Percentiles rank a stretch among this genome's conserved stretches.
Evolutionary conservation across 1,140 invertebrate species (phyloP).

Genomic region (Nephotettix cincticeps): DNA sequence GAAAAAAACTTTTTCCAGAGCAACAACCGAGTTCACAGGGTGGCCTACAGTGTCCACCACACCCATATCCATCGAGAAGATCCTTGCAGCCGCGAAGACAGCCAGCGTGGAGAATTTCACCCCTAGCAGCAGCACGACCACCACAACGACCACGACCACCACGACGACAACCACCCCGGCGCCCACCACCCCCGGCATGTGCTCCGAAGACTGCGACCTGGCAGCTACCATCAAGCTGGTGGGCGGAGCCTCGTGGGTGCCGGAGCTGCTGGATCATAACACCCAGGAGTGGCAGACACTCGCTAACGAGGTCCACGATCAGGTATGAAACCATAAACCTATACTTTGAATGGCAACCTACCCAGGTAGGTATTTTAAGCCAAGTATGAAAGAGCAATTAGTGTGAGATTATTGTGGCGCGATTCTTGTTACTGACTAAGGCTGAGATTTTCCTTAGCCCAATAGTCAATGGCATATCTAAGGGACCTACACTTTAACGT

Average conservation of each 20-base stretch:
- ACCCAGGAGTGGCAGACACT: conserved; percentile 82
- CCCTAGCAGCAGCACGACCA: conserved; percentile 52
- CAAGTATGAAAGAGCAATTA: too few species aligned
- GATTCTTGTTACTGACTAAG: too few species aligned
- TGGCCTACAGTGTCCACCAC: conserved; percentile 84
- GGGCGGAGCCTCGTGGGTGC: conserved; percentile 76
- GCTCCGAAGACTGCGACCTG: conserved; percentile 72
- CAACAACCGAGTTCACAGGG: conserved; percentile 83
- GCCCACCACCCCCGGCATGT: conserved; percentile 79
- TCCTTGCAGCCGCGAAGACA: conserved; percentile 66
- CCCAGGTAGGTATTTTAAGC: too few species aligned
- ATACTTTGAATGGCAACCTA: too few species aligned
- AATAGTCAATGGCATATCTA: too few species aligned
- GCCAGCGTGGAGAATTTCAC: conserved; percentile 50
- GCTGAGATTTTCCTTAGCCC: too few species aligned
- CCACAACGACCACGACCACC: conserved; percentile 72
- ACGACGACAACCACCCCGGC: conserved; percentile 69
- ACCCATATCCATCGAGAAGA: conserved; percentile 77
- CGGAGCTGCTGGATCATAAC: conserved; percentile 80
- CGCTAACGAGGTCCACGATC: conserved; percentile 73
- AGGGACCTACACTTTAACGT: too few species aligned
- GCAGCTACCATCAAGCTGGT: conserved; percentile 81
- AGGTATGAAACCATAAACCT: conserved; percentile 55
- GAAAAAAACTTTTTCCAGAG: conserved; percentile 54
- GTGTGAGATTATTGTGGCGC: too few species aligned